phyloP scores from a whole-genome alignment of 2,888 invertebrate genomes.

The Diaprepes abbreviatus region DNA sequence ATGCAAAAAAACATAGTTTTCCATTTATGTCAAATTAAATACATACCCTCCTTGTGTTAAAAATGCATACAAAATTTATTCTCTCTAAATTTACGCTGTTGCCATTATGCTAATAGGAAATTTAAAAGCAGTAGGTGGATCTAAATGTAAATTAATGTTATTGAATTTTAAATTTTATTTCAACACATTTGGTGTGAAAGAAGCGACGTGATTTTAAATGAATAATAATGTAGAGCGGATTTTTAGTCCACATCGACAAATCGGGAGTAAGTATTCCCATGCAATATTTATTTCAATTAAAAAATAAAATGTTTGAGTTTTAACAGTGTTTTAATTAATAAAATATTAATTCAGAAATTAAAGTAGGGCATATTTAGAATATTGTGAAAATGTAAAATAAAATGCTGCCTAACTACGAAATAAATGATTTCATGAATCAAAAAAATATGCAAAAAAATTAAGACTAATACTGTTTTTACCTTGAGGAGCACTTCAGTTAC shows the following conservation, averaged over 20 bases:
- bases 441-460: too few relatives aligned
- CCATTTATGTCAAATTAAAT: conserved; percentile 5
- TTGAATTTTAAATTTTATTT: conserved; percentile 31
- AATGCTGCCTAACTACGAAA: too few relatives aligned
- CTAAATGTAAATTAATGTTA: conserved; percentile 30
- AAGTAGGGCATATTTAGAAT: too few relatives aligned
- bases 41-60: neutral
- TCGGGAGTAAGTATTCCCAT: neutral
- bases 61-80: neutral
- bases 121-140: conserved; percentile 25
- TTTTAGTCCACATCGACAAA: neutral
- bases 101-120: conserved; percentile 16
- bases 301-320: too few relatives aligned
- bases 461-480: too few relatives aligned
- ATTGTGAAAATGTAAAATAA: too few relatives aligned
- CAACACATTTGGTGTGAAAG: conserved; percentile 21
- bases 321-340: too few relatives aligned
- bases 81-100: conserved; percentile 8
- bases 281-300: neutral
- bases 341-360: too few relatives aligned
- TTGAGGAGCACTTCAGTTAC: too few relatives aligned
- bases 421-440: too few relatives aligned
- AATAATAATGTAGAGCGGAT: conserved; percentile 25
- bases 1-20: neutral
- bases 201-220: conserved; percentile 19